Percentiles rank a stretch among this genome's conserved stretches.
These are phyloP conservation scores for Proisotoma minuta DNA, from an alignment of 2,888 invertebrate species.

Conservation along the genomic window DNA sequence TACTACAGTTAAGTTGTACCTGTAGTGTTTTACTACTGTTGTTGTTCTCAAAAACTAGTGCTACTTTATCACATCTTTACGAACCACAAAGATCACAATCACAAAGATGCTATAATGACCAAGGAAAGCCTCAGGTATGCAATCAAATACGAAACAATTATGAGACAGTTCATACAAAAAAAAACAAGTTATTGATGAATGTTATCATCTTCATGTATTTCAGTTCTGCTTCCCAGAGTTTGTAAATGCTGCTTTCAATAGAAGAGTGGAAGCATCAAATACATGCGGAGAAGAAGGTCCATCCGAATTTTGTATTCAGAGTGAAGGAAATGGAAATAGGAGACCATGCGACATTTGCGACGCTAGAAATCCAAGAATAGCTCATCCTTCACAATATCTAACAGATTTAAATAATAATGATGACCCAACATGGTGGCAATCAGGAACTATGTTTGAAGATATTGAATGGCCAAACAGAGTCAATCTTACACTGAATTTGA, in stretches of 20 bases:
- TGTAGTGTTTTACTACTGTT: not conserved
- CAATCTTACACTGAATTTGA: conserved; percentile 81
- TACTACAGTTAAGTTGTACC: conserved; percentile 2
- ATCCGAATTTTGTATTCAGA: conserved; percentile 85
- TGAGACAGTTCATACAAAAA: no score
- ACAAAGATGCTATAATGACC: conserved; percentile 25
- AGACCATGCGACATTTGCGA: conserved; percentile 79
- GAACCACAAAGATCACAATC: no score
- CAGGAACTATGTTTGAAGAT: conserved; percentile 92
- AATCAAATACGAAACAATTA: no score
- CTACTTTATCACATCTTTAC: no score
- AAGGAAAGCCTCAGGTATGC: conserved; percentile 26
- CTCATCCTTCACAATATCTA: conserved; percentile 69
- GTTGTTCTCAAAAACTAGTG: no score
- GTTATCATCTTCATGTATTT: conserved; percentile 47
- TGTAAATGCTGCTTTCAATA: conserved; percentile 89
- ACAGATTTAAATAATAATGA: conserved; percentile 89
- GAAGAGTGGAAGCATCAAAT: conserved; percentile 86
- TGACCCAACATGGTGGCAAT: conserved; percentile 95
- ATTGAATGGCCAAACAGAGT: conserved; percentile 87
- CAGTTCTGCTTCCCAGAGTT: conserved; percentile 94
- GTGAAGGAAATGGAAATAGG: conserved; percentile 62
- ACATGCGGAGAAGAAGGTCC: conserved; percentile 82
- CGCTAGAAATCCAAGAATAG: conserved; percentile 54
- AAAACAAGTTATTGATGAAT: not conserved